Conservation (phyloP, 53 echinoderm and acorn worm genomes). For the Henricia sp. region DNA sequence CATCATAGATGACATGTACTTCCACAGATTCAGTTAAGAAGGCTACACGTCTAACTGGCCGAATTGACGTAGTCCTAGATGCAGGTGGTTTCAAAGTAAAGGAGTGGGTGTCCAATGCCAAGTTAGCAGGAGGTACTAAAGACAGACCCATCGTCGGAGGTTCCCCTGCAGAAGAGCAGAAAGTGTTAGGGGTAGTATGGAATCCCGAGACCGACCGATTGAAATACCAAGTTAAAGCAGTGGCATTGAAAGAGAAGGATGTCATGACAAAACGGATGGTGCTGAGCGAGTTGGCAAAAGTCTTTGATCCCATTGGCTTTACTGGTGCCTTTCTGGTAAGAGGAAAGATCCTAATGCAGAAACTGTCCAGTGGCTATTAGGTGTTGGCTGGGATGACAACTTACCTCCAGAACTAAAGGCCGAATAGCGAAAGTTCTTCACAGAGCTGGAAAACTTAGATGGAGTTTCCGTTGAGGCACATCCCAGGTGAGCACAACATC, state of each 20-base stretch:
- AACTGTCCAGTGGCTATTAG: constrained; percentile 59
- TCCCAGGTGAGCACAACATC: constrained; percentile 28
- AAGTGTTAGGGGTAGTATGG: constrained; percentile 69
- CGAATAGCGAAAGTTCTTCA: constrained; percentile 8
- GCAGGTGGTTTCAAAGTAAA: constrained; percentile 48
- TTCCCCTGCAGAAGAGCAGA: constrained; percentile 51
- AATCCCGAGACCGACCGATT: constrained; percentile 48
- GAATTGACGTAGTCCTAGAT: constrained; percentile 22
- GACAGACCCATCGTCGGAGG: not conserved
- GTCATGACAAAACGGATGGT: constrained; percentile 63
- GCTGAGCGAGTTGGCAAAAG: constrained; percentile 21
- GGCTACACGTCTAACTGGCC: constrained; percentile 17
- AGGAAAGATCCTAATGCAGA: constrained; percentile 60
- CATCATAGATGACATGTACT: constrained; percentile 58
- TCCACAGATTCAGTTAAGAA: not conserved
- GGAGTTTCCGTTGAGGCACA: constrained; percentile 24
- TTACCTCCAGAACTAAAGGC: constrained; percentile 1
- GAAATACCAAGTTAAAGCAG: constrained; percentile 50
- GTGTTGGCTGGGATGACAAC: constrained; percentile 37
- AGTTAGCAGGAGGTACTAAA: constrained; percentile 8
- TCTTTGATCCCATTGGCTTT: constrained; percentile 69
- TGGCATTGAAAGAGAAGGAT: not conserved
- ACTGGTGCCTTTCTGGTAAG: constrained; percentile 49
- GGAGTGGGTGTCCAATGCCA: constrained; percentile 37
- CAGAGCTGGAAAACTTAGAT: constrained; percentile 16